These are phyloP conservation scores for Tympanoctomys barrerae DNA, from an alignment of 2,797 vertebrate species.

Conservation along the genomic window DNA sequence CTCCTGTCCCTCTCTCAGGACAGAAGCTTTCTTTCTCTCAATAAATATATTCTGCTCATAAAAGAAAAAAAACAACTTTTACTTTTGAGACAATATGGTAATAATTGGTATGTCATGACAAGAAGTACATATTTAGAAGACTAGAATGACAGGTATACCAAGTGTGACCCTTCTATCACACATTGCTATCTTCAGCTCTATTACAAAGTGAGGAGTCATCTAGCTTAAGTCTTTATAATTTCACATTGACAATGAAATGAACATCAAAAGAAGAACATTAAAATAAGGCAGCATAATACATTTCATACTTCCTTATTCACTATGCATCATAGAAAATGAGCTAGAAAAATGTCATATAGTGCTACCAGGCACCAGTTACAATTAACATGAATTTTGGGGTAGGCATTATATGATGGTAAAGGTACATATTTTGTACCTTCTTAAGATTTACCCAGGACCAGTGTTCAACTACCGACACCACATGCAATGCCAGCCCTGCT, in stretches of 20 bases:
- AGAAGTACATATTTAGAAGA: too few species aligned
- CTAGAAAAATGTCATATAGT: neutral
- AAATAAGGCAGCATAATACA: neutral
- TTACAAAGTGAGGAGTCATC: neutral
- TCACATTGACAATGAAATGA: neutral
- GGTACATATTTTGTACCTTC: neutral
- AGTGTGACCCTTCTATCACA: too few species aligned
- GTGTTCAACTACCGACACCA: too few species aligned
- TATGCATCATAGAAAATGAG: neutral
- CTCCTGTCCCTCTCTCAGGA: too few species aligned
- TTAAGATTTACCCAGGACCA: neutral
- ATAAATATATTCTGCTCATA: too few species aligned
- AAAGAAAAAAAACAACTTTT: too few species aligned
- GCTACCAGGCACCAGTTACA: neutral
- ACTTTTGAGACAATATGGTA: too few species aligned
- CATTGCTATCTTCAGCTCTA: neutral
- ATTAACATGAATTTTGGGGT: neutral
- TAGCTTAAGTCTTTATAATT: neutral
- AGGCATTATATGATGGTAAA: neutral
- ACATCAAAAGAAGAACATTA: neutral
- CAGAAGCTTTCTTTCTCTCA: too few species aligned
- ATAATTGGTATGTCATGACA: too few species aligned
- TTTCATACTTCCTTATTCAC: neutral
- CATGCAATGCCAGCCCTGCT: too few species aligned
- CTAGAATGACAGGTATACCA: too few species aligned